Evolutionary conservation across 2,113 vertebrate genomes (phyloP).

Genomic region (Clarias batrachus): DNA sequence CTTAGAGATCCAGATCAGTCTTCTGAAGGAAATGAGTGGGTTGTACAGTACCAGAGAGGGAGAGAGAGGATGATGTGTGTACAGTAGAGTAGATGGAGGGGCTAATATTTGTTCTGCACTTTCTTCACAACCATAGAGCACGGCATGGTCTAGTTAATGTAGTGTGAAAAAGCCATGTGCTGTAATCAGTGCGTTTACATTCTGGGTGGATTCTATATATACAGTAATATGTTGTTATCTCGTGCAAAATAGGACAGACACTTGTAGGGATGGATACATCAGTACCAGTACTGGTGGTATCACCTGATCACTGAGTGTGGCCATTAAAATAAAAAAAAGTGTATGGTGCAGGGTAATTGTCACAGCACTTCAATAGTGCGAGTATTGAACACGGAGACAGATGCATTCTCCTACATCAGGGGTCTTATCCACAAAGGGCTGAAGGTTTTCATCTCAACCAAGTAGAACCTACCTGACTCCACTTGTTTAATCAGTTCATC

Average conservation of each 20-base stretch:
- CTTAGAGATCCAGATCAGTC: neutral
- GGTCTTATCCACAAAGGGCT: neutral
- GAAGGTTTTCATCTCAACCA: neutral
- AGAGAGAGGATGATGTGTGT: neutral
- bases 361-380: neutral
- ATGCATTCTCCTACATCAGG: neutral
- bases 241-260: neutral
- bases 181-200: neutral
- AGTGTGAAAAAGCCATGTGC: neutral
- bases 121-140: neutral
- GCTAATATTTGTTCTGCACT: neutral
- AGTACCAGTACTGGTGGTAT: neutral
- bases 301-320: neutral
- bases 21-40: neutral
- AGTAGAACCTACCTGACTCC: neutral
- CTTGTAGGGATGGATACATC: neutral
- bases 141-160: neutral
- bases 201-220: neutral
- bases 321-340: neutral
- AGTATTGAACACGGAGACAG: neutral
- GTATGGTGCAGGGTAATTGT: neutral
- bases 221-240: neutral
- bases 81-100: neutral
- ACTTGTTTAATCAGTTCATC: conserved; percentile 5
- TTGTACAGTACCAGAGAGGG: neutral